Percentiles rank a stretch among this genome's conserved stretches.
phyloP scores from a whole-genome alignment of 2,797 vertebrate species.

The Schizopygopsis pylzovi region DNA sequence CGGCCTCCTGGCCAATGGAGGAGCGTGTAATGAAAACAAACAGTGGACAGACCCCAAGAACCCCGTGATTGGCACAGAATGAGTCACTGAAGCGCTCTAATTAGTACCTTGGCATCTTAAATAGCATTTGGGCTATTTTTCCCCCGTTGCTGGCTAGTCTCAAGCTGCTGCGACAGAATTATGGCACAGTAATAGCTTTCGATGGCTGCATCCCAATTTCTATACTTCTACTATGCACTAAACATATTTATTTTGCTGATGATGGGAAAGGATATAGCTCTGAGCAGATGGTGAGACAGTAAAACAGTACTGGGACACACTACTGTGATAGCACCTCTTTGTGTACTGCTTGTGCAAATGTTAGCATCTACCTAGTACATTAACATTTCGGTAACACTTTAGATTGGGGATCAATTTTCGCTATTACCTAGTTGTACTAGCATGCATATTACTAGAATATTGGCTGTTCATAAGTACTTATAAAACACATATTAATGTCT shows the following conservation, averaged over 20 bases:
- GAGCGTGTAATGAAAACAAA: constrained; percentile 34
- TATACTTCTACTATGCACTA: constrained; percentile 16
- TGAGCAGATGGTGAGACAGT: constrained; percentile 1
- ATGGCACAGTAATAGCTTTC: neutral
- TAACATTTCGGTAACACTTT: neutral
- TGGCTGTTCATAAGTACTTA: neutral
- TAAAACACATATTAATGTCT: neutral
- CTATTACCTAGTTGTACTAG: neutral
- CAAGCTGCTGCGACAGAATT: constrained; percentile 5
- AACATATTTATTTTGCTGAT: constrained; percentile 15
- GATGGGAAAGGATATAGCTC: neutral
- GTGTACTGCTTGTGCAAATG: neutral
- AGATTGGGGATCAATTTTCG: neutral
- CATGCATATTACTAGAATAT: neutral
- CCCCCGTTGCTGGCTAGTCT: constrained; percentile 19
- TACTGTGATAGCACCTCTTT: neutral
- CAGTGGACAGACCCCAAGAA: constrained; percentile 4
- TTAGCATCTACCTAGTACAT: neutral
- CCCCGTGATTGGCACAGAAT: constrained; percentile 38
- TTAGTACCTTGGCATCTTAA: constrained; percentile 54
- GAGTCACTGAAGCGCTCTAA: constrained; percentile 51
- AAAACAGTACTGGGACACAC: neutral
- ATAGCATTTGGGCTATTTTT: constrained; percentile 43
- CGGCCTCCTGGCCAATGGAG: constrained; percentile 20
- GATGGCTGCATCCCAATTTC: constrained; percentile 5